These are phyloP conservation scores for Aspiorhynchus laticeps DNA, from an alignment of 2,113 vertebrate species.

Conservation along the genomic window DNA sequence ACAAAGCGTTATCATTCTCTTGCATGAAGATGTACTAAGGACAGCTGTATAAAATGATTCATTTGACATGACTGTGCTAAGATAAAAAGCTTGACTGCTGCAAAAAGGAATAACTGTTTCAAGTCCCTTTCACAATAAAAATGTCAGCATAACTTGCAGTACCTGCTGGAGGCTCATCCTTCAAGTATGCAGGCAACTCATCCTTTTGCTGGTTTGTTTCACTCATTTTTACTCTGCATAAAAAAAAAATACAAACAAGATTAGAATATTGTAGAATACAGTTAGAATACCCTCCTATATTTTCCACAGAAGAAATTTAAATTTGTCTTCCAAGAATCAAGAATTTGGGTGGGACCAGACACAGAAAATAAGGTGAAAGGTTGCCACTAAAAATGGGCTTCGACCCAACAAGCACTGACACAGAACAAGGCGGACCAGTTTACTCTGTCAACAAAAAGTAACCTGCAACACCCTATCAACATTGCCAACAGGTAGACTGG, in stretches of 20 bases:
- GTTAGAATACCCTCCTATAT: neutral
- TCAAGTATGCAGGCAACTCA: constrained; percentile 83
- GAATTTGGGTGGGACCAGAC: neutral
- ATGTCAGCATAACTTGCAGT: constrained; percentile 34
- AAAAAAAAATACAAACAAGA: constrained; percentile 32
- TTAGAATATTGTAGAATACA: no score
- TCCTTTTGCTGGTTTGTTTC: constrained; percentile 83
- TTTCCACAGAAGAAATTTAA: neutral
- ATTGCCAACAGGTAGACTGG: neutral
- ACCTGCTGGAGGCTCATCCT: constrained; percentile 86
- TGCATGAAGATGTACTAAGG: neutral
- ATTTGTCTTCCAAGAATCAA: neutral
- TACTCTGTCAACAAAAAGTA: constrained; percentile 15
- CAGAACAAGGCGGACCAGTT: constrained; percentile 77
- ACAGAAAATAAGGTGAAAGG: neutral
- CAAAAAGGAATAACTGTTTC: neutral
- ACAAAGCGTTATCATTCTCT: neutral
- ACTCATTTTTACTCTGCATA: constrained; percentile 83
- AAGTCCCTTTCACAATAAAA: neutral
- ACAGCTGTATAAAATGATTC: neutral
- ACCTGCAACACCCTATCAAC: constrained; percentile 12
- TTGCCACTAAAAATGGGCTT: constrained; percentile 13
- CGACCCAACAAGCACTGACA: constrained; percentile 51
- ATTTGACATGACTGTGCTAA: neutral
- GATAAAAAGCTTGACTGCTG: neutral